Evolutionary conservation across 1,140 invertebrate genomes (phyloP), one percentile per base, ranked within the genome.

Genomic region (Himalopsyche phryganea): DNA sequence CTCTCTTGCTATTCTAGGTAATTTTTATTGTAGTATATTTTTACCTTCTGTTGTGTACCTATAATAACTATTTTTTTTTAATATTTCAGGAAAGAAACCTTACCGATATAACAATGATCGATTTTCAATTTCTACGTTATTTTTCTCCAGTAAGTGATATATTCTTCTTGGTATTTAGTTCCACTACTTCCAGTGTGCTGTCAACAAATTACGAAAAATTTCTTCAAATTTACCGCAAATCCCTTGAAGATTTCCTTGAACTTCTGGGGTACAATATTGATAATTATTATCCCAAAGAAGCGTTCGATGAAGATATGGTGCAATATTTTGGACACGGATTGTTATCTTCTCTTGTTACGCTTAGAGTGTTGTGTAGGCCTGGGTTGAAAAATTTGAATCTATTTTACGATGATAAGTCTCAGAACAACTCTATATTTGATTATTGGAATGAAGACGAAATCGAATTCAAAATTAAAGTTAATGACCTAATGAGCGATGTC

Each of bases 101-200:
- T 2, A 15, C 32, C 20, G 28, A 42, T 19, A 46, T 64, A 45
- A 36, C 53, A 10, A 57, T 64, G 53, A 60, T 64, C 11, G 62
- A 64, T 41, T 64, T 50, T 41, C 62, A 64, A 33, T 40, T 60
- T 9, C 44, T 45, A 2, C 51, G 54, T 33, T 44, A 40, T n/a
- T 44, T 45, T 42, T 64, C 62, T 10, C 62, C 62, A 7, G 50
- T 61, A 11, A 59, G 48, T 35, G 62, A 64, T 28, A 41, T 64
- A n/a, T 50, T 54, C 5, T 64, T 64, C 33, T 13, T 59, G 10
- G 45, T 64, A 2, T 50, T 60, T 32, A 53, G 58, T 18, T 64
- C 62, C 5, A 58, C 55, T 3, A 42, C 36, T 11, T 18, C 38
- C 1, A 15, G 58, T 20, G 13, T 64, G 2, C 41, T 58, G 33